Evolutionary conservation across 2,888 invertebrate genomes (phyloP), one percentile per base, ranked within the genome.

Genomic region (Dioctria linearis): DNA sequence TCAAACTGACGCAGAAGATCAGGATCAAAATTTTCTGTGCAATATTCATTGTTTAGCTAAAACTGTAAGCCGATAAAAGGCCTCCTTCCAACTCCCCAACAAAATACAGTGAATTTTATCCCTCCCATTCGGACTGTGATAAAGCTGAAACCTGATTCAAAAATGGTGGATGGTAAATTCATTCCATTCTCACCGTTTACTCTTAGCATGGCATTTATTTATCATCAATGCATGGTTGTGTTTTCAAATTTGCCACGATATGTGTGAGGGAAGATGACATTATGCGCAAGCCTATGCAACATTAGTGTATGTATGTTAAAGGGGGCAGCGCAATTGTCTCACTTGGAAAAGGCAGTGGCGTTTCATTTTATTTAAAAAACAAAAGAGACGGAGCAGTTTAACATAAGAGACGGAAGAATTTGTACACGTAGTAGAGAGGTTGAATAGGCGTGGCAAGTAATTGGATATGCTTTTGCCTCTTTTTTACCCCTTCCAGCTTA

Each of bases 91-190:
- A 46, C 49, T 46, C 6, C 49, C 49, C 49, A 25, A 67, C 43
- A 43, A 46, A 46, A n/a, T 5, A 46, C 6, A 13, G 8, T 46
- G 8, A 46, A 46, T 8, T 46, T 5, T 51, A 37, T 37, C 51
- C 51, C 37, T 37, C 51, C 69, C 51, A 11, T 25, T 37, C 43
- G 6, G 1, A 11, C n/a, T 4, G 37, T 49, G 49, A 25, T 25
- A n/a, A 46, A 46, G 11, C 9, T 46, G 51, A 69, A 11, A n/a
- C 51, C n/a, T 25, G 9, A 11, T 67, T 67, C 37, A 51, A 69
- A 69, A 69, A 69, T 69, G 69, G 69, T 51, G 69, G 69, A 49
- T 37, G 69, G 43, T 51, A 51, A 54, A 11, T n/a, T 11, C 54
- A 11, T n/a, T 54, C 11, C 9, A 11, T 69, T 51, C 69, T 69